These are phyloP conservation scores for Tolmerus cingulatus DNA, from an alignment of 2,888 invertebrate genomes.

Conservation along the genomic window DNA sequence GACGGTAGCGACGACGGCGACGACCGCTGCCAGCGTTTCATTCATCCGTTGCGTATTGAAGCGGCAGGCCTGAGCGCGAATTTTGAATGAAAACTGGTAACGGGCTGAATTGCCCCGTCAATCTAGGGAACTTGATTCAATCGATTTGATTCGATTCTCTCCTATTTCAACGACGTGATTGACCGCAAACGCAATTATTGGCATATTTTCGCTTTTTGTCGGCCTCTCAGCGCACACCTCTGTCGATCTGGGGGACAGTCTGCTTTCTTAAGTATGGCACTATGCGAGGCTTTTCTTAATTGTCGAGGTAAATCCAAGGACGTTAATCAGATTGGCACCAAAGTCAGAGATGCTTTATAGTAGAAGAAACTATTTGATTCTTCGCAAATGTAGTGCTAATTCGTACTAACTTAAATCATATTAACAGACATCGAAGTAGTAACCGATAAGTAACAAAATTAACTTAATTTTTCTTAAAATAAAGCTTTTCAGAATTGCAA, in stretches of 20 bases:
- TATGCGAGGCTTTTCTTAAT: background rate
- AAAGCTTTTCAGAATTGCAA: no score
- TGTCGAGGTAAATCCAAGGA: background rate
- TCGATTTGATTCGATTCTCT: constrained; percentile 7
- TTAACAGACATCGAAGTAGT: no score
- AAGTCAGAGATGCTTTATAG: background rate
- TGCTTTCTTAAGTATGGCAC: background rate
- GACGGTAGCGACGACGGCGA: background rate
- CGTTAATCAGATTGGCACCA: background rate
- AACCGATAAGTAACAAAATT: no score
- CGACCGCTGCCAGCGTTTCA: background rate
- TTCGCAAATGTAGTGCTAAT: background rate
- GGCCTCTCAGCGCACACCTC: background rate
- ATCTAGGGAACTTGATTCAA: constrained; percentile 36
- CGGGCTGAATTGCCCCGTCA: constrained; percentile 18
- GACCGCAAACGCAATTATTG: constrained; percentile 14
- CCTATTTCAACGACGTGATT: constrained; percentile 20
- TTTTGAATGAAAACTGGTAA: constrained; percentile 44
- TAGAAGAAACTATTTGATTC: background rate
- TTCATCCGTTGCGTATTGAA: background rate
- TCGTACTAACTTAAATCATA: background rate
- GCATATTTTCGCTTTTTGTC: background rate
- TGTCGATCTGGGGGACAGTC: background rate
- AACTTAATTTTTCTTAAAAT: no score
- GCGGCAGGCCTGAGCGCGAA: background rate